A percentile compares a stretch with the other conserved stretches of the same genome.
phyloP scores from a whole-genome alignment of 2,888 invertebrate genomes.

The Phyto melanocephala region DNA sequence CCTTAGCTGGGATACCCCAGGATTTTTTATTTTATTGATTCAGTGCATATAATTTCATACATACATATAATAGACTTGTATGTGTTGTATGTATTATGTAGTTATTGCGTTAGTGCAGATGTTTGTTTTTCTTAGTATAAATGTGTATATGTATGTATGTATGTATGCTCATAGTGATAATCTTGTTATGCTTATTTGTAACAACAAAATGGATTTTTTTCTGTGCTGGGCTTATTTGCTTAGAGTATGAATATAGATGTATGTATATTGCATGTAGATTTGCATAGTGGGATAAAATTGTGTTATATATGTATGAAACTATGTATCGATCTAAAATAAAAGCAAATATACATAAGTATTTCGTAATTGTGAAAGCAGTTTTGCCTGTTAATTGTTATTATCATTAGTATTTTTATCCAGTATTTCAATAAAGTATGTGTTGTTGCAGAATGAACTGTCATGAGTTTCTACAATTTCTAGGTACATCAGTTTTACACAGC shows the following conservation, averaged over 20 bases:
- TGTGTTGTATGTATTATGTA: not conserved
- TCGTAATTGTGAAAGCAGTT: too few relatives aligned
- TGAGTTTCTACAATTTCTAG: too few relatives aligned
- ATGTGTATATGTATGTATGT: not conserved
- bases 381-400: too few relatives aligned
- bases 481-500: too few relatives aligned
- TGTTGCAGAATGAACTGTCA: too few relatives aligned
- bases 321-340: too few relatives aligned
- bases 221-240: slow-evolving; percentile 43
- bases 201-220: slow-evolving; percentile 56
- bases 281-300: slow-evolving; percentile 17
- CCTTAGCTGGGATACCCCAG: too few relatives aligned
- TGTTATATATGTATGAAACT: too few relatives aligned
- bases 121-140: not conserved
- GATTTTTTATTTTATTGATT: slow-evolving; percentile 29
- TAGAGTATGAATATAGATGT: slow-evolving; percentile 51
- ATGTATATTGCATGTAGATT: slow-evolving; percentile 11
- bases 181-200: slow-evolving; percentile 59
- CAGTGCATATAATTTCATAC: slow-evolving; percentile 43
- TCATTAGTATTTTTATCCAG: too few relatives aligned
- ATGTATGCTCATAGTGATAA: slow-evolving; percentile 40
- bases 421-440: too few relatives aligned
- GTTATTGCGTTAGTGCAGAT: not conserved
- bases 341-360: too few relatives aligned
- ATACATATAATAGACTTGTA: slow-evolving; percentile 24